These are phyloP conservation scores for Ancistrus triradiatus DNA, from an alignment of 2,113 vertebrate genomes.

Conservation along the genomic window DNA sequence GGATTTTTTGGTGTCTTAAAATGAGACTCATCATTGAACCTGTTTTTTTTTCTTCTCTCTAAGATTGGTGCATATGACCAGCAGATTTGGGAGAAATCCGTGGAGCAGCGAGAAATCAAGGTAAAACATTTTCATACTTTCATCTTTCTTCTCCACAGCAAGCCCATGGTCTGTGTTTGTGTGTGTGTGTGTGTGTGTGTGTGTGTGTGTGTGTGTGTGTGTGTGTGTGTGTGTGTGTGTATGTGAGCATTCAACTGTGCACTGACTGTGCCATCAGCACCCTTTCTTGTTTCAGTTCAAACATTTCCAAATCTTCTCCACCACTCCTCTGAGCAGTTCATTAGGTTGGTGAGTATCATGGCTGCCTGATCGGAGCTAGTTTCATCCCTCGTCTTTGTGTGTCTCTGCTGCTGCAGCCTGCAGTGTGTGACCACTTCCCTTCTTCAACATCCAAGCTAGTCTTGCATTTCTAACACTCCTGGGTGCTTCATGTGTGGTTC, in stretches of 20 bases:
- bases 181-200: neutral
- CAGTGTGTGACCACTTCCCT: constrained; percentile 44
- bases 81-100: constrained; percentile 99
- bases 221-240: constrained; percentile 1
- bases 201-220: constrained; percentile 9
- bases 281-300: constrained; percentile 72
- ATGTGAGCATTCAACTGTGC: constrained; percentile 2
- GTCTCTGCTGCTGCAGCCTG: constrained; percentile 40
- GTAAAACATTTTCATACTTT: constrained; percentile 56
- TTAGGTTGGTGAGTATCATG: constrained; percentile 90
- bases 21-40: neutral
- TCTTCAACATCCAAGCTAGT: neutral
- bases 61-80: constrained; percentile 99
- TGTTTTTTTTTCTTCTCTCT: constrained; percentile 35
- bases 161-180: neutral
- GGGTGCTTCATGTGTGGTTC: constrained; percentile 1
- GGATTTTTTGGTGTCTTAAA: too few relatives aligned
- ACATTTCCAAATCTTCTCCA: constrained; percentile 69
- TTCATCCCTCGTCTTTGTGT: constrained; percentile 38
- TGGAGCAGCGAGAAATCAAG: constrained; percentile 99
- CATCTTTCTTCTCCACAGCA: neutral
- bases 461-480: constrained; percentile 25
- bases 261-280: constrained; percentile 59
- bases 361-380: constrained; percentile 30
- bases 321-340: constrained; percentile 87